A percentile compares a stretch with the other conserved stretches of the same genome.
phyloP scores from a whole-genome alignment of 2,888 invertebrate species.

The Mantis religiosa region DNA sequence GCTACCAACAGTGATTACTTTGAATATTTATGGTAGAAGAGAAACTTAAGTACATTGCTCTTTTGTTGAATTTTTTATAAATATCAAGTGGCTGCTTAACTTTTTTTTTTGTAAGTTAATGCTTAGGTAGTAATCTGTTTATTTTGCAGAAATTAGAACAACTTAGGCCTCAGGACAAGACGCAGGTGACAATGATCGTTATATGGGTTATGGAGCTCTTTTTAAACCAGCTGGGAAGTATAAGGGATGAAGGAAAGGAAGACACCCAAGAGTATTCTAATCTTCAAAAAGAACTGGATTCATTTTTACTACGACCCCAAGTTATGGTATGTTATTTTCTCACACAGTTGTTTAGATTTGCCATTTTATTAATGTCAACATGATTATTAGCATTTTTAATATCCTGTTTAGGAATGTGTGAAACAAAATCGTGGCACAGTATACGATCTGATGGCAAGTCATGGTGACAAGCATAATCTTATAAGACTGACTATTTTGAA shows the following conservation, averaged over 20 bases:
- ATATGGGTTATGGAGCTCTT: constrained; percentile 94
- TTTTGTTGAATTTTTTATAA: too few relatives aligned
- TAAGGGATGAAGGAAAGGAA: constrained; percentile 47
- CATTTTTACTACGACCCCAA: constrained; percentile 65
- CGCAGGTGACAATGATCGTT: constrained; percentile 87
- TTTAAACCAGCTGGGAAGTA: constrained; percentile 78
- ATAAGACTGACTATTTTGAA: constrained; percentile 82
- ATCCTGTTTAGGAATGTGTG: constrained; percentile 60
- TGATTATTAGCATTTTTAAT: background rate
- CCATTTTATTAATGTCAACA: background rate
- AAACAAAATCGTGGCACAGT: constrained; percentile 77
- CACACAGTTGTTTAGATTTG: background rate
- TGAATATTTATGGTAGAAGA: too few relatives aligned
- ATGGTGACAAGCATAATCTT: constrained; percentile 89
- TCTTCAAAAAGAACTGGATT: constrained; percentile 72
- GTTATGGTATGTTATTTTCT: constrained; percentile 50
- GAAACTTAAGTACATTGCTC: too few relatives aligned
- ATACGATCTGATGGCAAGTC: constrained; percentile 87
- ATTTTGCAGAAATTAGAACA: constrained; percentile 62
- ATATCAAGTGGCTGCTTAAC: too few relatives aligned
- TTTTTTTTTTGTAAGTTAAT: too few relatives aligned
- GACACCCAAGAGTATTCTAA: constrained; percentile 50
- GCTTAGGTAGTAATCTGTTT: background rate
- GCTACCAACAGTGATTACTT: too few relatives aligned
- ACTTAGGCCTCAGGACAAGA: constrained; percentile 69